Base-by-base conservation (phyloP, 2,888 invertebrate genomes). In the Apodemia duryi region DNA sequence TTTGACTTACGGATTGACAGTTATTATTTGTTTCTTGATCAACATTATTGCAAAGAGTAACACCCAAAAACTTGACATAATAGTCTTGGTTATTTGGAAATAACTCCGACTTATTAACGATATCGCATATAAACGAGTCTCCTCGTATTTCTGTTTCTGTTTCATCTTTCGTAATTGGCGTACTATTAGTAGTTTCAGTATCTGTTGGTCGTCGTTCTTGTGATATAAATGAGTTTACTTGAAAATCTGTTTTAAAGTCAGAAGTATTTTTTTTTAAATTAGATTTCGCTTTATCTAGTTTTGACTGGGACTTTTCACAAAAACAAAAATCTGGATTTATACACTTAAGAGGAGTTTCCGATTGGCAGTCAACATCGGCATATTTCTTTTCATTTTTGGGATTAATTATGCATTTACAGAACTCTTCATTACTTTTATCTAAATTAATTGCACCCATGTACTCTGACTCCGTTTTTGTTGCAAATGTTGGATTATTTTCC, bases 61-160 rank as follows among this genome's bases (percentile, higher is more conserved):
- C 91, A 29, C 91, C 91, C 65, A 91, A 79, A 76, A 88, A 86
- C 62, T 83, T 80, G 35, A 91, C 81, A 62, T 77, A 74, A 71
- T 82, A 85, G 66, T 84, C 81, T 75, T 76, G 75, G 63, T 73
- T 72, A 66, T 69, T 68, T 52, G 76, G 67, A 68, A 68, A 69
- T 62, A 71, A 65, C 54, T 74, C 65, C 3, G 75, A 73, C 43
- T 72, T 67, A 63, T 78, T 73, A 13, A 69, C 52, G 10, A 71
- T 63, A 63, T 72, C 68, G 13, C 65, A 69, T 13, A 71, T 69
- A 51, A 70, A 69, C 9, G 66, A 64, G 51, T 68, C 70, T 1
- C 65, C 61, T 62, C 69, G 66, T n/a, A 66, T 21, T 10, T 43
- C n/a, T 65, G 70, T 65, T 65, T 68, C 63, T 61, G 5, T 13